Base-by-base conservation (phyloP, 2,888 invertebrate genomes). In the Xylocampa areola region DNA sequence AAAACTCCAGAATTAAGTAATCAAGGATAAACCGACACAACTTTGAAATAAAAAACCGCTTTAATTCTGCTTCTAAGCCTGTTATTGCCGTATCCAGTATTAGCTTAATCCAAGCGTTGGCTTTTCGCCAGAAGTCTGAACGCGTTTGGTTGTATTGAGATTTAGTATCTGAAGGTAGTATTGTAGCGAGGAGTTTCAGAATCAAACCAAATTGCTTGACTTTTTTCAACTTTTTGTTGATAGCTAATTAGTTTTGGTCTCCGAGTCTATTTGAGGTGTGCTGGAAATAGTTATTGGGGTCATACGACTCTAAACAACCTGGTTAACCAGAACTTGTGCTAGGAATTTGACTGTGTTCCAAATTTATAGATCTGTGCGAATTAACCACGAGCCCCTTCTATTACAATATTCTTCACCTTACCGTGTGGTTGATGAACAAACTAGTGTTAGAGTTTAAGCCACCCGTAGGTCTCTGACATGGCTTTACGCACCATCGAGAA, bases 61-160 rank as follows among this genome's bases (percentile, higher is more conserved):
- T 57, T 64, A 64, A 57, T 50, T 66, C 37, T 64, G 21, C 33
- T 36, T 32, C 48, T 64, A 70, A 69, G 70, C 65, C 70, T 59
- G 65, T 55, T 62, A 65, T 62, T 68, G 44, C 50, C 69, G 36
- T 61, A 73, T 82, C 76, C 72, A 73, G 73, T 13, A 43, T 53
- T 62, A 25, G 2, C 11, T 13, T 58, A 58, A 55, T 67, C 70
- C 33, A 54, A 17, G 64, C 27, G 33, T 62, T 86, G 87, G 88
- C 81, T 45, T 47, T 8, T 25, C 50, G 86, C 88, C 88, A 87
- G 75, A 58, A 72, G 70, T 79, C 75, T 77, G 71, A 82, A 76
- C 81, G 80, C 83, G 81, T 83, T 83, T 79, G 82, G 68, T 77
- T 72, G 79, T 83, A 87, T 88, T 85, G 85, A 88, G 88, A 88